Percentiles rank a stretch among this genome's conserved stretches.
Evolutionary conservation across 2,797 vertebrate species (phyloP).

Genomic region (Macrochelys suwanniensis): DNA sequence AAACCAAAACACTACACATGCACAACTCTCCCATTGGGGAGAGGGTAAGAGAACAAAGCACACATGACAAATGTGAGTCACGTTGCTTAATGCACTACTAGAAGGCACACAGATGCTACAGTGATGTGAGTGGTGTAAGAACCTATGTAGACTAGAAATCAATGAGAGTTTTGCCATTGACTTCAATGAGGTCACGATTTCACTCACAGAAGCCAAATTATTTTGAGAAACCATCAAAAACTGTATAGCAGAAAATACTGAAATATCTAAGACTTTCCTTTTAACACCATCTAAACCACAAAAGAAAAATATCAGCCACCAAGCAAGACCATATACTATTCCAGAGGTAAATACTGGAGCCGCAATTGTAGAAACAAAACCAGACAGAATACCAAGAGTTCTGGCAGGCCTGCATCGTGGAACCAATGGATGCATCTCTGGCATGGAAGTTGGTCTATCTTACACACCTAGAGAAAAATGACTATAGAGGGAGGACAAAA

Average conservation of each 20-base stretch:
- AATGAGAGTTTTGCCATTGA: background rate
- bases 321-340: background rate
- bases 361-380: background rate
- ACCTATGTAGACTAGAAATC: background rate
- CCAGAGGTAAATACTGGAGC: background rate
- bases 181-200: rapidly evolving
- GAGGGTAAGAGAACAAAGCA: background rate
- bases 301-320: background rate
- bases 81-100: background rate
- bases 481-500: background rate
- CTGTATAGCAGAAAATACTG: background rate
- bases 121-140: background rate
- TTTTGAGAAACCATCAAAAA: background rate
- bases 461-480: background rate
- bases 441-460: background rate
- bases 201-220: background rate
- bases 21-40: background rate
- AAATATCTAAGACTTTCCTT: background rate
- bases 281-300: background rate
- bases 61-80: background rate
- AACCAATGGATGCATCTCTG: background rate
- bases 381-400: background rate
- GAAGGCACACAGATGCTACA: background rate
- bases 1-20: background rate
- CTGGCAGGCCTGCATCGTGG: background rate